Evolutionary conservation across 2,113 vertebrate genomes (phyloP), one percentile per base, ranked within the genome.

Genomic region (Tyto alba): DNA sequence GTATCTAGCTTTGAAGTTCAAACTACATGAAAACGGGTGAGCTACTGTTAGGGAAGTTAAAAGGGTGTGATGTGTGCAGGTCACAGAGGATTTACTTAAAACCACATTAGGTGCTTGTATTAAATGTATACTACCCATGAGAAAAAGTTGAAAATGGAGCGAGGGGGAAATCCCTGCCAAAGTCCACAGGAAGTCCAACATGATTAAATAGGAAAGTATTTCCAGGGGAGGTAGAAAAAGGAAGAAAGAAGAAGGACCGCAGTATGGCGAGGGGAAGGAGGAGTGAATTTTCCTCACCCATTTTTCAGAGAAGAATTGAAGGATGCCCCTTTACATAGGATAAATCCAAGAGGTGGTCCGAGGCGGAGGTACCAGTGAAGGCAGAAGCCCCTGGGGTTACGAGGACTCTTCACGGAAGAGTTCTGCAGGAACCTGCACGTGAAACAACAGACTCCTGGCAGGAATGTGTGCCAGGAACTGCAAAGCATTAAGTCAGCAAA

Each of bases 261-360:
- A 11, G 43, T 32, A 23, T 9, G 20, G 53, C 15, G 36, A 40
- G 34, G 66, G 56, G 19, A 59, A 68, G 57, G 56, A 71, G 32
- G 55, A 68, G 17, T 29, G 27, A 56, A 50, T 53, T 53, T 30
- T 47, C 74, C n/a, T 47, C 0, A 0, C 10, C 0, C 2, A 0
- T 11, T 20, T 93, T 64, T 60, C 18, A 15, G 67, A 55, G 72
- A 59, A 55, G 56, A 67, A 26, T 8, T 71, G 56, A 71, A 74
- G 73, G 82, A 41, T 52, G 9, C 38, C 25, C 59, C 47, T 62
- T 36, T 15, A 10, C 1, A 2, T 5, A 21, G 41, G 32, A 16
- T 63, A 29, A 36, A 67, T 45, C 41, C 29, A n/a, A 43, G 73
- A 50, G 62, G 40, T 38, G 56, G 21, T 17, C 47, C 85, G 30